Evolutionary conservation across 2,888 invertebrate genomes (phyloP).

Genomic region (Volucella bombylans): DNA sequence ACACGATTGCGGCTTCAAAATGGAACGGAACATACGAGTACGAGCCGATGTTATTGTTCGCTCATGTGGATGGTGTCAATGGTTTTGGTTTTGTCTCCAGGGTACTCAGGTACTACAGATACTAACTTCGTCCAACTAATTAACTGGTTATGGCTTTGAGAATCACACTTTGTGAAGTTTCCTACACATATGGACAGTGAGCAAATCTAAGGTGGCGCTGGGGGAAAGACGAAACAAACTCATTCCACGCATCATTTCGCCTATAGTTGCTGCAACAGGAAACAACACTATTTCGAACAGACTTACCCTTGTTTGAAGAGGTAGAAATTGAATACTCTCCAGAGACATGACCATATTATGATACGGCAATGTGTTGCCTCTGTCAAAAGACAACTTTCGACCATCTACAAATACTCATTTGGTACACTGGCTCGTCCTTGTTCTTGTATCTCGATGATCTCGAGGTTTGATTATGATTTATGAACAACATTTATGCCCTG

Average conservation of each 20-base stretch:
- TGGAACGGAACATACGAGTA: constrained; percentile 23
- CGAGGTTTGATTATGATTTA: constrained; percentile 70
- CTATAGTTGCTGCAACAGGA: constrained; percentile 3
- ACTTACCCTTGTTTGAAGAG: not conserved
- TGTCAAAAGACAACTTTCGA: constrained; percentile 57
- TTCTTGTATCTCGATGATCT: constrained; percentile 8
- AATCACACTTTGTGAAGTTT: constrained; percentile 72
- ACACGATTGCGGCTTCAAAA: constrained; percentile 13
- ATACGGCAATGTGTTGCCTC: constrained; percentile 42
- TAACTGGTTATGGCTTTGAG: constrained; percentile 74
- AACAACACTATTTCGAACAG: not conserved
- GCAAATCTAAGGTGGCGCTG: not conserved
- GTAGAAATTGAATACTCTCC: constrained; percentile 66
- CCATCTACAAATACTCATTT: not conserved
- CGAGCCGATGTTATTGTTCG: constrained; percentile 63
- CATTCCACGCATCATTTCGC: constrained; percentile 40
- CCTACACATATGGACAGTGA: constrained; percentile 18
- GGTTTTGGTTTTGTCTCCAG: constrained; percentile 69
- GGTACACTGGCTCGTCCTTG: no score
- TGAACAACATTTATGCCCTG: constrained; percentile 65
- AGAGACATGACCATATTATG: constrained; percentile 30
- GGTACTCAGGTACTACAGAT: constrained; percentile 55
- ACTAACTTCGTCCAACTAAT: constrained; percentile 72
- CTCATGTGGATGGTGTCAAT: constrained; percentile 73
- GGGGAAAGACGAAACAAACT: not conserved